Evolutionary conservation across 1,140 invertebrate genomes (phyloP).

Genomic region (Cotesia typhae): DNA sequence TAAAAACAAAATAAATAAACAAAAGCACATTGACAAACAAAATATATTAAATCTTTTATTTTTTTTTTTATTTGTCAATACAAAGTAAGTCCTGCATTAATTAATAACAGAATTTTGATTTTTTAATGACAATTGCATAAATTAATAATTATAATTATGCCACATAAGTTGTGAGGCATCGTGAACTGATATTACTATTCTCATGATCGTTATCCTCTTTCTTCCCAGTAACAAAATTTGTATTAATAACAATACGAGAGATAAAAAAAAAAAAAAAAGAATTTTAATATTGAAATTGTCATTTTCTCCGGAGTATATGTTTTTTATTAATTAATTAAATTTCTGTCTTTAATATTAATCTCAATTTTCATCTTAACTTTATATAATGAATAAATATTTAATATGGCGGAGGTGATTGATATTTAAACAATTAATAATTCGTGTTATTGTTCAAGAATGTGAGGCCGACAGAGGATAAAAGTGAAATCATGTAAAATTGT

Average conservation of each 20-base stretch:
- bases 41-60: background rate
- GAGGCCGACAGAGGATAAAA: constrained; percentile 40
- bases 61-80: background rate
- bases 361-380: constrained; percentile 40
- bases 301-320: background rate
- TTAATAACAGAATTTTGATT: background rate
- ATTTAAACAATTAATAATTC: constrained; percentile 42
- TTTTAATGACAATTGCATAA: constrained; percentile 19
- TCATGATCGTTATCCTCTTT: constrained; percentile 40
- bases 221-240: constrained; percentile 21
- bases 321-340: background rate
- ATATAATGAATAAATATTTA: constrained; percentile 44
- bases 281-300: constrained; percentile 7
- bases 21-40: constrained; percentile 8
- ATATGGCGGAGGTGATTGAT: constrained; percentile 44
- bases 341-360: background rate
- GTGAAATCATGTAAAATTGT: constrained; percentile 36
- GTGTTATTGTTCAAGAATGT: constrained; percentile 41
- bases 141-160: background rate
- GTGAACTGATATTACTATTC: constrained; percentile 33
- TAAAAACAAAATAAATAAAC: constrained; percentile 18
- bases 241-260: constrained; percentile 25
- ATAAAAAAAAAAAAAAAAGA: constrained; percentile 27
- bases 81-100: background rate
- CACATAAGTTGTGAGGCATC: constrained; percentile 21